Evolutionary conservation across 1,140 invertebrate genomes (phyloP).

Genomic region (Danaus melanippus): DNA sequence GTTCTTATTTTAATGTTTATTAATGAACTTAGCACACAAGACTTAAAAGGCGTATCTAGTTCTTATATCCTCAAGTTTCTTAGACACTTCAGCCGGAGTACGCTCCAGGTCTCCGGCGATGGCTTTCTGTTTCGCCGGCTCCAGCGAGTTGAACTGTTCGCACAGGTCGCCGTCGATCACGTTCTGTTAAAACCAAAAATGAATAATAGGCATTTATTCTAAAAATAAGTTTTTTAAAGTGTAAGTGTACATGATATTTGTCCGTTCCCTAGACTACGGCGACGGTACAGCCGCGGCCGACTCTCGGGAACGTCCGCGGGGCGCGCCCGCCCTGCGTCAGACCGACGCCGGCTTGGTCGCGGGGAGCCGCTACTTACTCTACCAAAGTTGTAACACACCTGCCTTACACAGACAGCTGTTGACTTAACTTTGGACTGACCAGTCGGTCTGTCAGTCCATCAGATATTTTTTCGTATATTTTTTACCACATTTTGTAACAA

Average conservation of each 20-base stretch:
- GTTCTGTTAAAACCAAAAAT: slow-evolving; percentile 76
- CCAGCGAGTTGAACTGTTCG: slow-evolving; percentile 98
- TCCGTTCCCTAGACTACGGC: slow-evolving; percentile 57
- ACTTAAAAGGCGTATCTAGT: slow-evolving; percentile 94
- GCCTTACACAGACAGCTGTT: slow-evolving; percentile 31
- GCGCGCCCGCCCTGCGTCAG: slow-evolving; percentile 26
- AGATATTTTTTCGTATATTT: too few species aligned
- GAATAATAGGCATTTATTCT: slow-evolving; percentile 5
- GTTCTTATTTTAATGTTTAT: too few species aligned
- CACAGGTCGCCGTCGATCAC: slow-evolving; percentile 99
- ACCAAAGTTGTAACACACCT: slow-evolving; percentile 61
- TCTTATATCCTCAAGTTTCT: slow-evolving; percentile 94
- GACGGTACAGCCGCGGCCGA: slow-evolving; percentile 32
- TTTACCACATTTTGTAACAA: too few species aligned
- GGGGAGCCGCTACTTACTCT: slow-evolving; percentile 33
- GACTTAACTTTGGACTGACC: slow-evolving; percentile 49
- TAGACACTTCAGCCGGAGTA: slow-evolving; percentile 96
- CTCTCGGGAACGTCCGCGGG: slow-evolving; percentile 49
- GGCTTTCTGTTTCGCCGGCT: slow-evolving; percentile 93
- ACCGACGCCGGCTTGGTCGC: slow-evolving; percentile 10
- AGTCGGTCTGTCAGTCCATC: too few species aligned
- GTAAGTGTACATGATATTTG: slow-evolving; percentile 19
- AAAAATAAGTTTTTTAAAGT: not conserved
- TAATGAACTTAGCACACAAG: slow-evolving; percentile 11
- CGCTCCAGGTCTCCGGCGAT: slow-evolving; percentile 96